These are phyloP conservation scores for Holocentrus rufus DNA, from an alignment of 2,797 vertebrate genomes.

Conservation along the genomic window DNA sequence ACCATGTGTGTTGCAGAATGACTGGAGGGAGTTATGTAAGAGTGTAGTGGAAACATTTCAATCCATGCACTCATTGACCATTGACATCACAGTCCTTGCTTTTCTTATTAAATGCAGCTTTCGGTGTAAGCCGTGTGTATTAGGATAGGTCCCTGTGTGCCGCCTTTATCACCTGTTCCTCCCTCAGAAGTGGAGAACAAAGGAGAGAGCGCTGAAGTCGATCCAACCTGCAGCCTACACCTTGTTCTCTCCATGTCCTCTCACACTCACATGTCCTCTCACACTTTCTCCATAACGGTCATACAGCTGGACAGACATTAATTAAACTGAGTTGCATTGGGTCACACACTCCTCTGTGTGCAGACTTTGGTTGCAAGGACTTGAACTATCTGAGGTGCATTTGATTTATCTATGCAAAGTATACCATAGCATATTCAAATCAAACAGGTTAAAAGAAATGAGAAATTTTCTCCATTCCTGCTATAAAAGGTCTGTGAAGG, in stretches of 20 bases:
- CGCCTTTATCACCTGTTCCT: conserved; percentile 35
- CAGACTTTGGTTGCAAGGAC: not conserved
- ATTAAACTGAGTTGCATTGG: not conserved
- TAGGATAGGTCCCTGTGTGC: conserved; percentile 9
- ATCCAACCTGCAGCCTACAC: conserved; percentile 11
- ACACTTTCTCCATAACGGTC: too few relatives aligned
- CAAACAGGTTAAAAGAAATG: too few relatives aligned
- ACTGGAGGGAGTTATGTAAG: not conserved
- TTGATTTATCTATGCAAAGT: not conserved
- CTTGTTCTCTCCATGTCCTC: not conserved
- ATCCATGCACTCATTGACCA: not conserved
- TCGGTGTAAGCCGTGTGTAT: conserved; percentile 11
- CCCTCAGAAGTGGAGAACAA: conserved; percentile 37
- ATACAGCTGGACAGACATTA: not conserved
- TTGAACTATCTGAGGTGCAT: not conserved
- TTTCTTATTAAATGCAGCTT: not conserved
- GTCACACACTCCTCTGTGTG: not conserved
- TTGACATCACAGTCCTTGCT: conserved; percentile 1
- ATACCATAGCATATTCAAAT: not conserved
- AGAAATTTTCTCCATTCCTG: too few relatives aligned
- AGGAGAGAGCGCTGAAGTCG: conserved; percentile 6
- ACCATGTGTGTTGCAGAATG: not conserved
- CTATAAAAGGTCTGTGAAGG: too few relatives aligned
- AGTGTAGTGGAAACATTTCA: conserved; percentile 8
- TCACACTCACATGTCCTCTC: not conserved